phyloP scores from a whole-genome alignment of 2,797 vertebrate species.

The Kryptopterus vitreolus region DNA sequence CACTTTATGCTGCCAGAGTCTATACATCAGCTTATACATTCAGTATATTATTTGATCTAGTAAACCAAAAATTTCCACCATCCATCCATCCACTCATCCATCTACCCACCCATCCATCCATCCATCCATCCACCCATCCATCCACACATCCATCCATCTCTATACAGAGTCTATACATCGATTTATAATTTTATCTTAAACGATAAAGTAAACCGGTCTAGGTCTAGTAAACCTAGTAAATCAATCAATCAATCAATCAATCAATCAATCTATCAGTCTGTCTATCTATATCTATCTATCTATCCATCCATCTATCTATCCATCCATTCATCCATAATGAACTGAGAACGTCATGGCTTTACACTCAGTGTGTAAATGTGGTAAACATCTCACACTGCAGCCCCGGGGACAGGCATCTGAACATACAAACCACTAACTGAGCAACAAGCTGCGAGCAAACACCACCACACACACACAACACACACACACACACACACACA shows the following conservation, averaged over 20 bases:
- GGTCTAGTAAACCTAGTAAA: too few relatives aligned
- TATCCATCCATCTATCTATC: too few relatives aligned
- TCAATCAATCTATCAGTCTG: too few relatives aligned
- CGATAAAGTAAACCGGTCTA: too few relatives aligned
- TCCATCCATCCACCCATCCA: not conserved
- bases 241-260: too few relatives aligned
- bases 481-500: conserved; percentile 2
- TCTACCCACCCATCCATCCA: not conserved
- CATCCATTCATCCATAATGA: too few relatives aligned
- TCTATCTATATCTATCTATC: too few relatives aligned
- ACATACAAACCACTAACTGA: conserved; percentile 37
- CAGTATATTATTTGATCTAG: too few relatives aligned
- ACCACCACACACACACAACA: not conserved
- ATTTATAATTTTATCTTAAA: too few relatives aligned
- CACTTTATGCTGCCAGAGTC: too few relatives aligned
- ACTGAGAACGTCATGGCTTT: not conserved
- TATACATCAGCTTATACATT: too few relatives aligned
- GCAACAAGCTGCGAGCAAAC: conserved; percentile 27
- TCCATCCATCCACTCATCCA: not conserved
- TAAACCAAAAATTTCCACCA: not conserved
- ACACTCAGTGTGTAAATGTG: conserved; percentile 40
- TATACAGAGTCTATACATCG: not conserved
- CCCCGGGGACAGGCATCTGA: conserved; percentile 29
- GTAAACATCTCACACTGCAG: conserved; percentile 35
- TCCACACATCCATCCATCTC: not conserved